Conservation (phyloP, 2,888 invertebrate genomes). For the Malachius bipustulatus region DNA sequence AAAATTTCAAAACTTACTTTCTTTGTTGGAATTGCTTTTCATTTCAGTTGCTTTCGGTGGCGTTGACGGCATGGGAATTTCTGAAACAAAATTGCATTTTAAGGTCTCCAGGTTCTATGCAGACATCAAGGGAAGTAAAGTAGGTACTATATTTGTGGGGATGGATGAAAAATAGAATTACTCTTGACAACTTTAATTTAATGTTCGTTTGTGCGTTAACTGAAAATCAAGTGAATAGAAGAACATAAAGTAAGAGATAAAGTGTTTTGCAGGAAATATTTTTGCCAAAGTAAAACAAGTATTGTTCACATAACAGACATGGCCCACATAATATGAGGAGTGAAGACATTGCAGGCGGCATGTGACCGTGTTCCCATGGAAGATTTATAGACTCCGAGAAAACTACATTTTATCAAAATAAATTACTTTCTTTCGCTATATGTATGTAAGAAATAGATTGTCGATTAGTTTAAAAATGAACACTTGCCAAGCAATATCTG, state of each 20-base stretch:
- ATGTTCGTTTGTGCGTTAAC: too few relatives aligned
- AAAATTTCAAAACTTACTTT: conserved; percentile 62
- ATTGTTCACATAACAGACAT: conserved; percentile 18
- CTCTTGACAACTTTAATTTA: too few relatives aligned
- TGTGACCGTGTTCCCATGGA: conserved; percentile 20
- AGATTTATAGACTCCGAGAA: conserved; percentile 22
- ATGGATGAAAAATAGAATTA: too few relatives aligned
- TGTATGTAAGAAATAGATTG: too few relatives aligned
- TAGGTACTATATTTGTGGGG: too few relatives aligned
- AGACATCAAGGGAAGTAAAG: too few relatives aligned
- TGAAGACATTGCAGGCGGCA: not conserved
- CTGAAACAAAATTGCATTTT: conserved; percentile 53
- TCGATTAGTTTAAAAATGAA: too few relatives aligned
- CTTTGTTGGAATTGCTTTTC: conserved; percentile 63
- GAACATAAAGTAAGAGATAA: not conserved
- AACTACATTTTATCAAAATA: conserved; percentile 23
- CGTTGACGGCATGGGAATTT: conserved; percentile 79
- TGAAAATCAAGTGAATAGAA: too few relatives aligned
- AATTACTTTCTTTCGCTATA: conserved; percentile 22
- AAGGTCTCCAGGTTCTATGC: too few relatives aligned
- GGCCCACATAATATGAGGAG: conserved; percentile 18
- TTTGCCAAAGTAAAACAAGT: conserved; percentile 19
- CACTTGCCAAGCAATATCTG: too few relatives aligned
- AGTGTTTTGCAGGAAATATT: not conserved
- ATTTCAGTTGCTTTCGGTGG: conserved; percentile 73